Conservation (phyloP, 2,113 vertebrate genomes). For the Anguilla rostrata region DNA sequence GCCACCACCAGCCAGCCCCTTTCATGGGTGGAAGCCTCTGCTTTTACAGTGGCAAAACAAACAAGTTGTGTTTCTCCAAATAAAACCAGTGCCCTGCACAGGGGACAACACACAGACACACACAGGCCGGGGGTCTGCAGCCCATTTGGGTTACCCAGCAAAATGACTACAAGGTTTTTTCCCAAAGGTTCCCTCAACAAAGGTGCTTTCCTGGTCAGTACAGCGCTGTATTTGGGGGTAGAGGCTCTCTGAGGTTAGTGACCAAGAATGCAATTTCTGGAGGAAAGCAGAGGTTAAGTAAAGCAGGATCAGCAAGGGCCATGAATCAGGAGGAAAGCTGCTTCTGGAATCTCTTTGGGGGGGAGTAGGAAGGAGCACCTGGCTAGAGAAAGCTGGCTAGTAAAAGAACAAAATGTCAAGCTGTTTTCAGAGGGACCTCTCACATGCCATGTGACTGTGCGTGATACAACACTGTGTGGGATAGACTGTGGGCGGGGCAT, state of each 20-base stretch:
- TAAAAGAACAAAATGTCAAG: no score
- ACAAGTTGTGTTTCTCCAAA: conserved; percentile 61
- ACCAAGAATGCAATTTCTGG: background rate
- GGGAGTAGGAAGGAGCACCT: background rate
- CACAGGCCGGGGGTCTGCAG: conserved; percentile 57
- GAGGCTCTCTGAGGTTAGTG: background rate
- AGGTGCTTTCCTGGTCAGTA: conserved; percentile 27
- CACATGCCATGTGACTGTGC: background rate
- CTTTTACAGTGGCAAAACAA: conserved; percentile 58
- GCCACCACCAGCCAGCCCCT: conserved; percentile 40
- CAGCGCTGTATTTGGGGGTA: background rate
- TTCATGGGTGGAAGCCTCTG: conserved; percentile 48
- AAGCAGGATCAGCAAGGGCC: background rate
- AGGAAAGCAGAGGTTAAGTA: background rate
- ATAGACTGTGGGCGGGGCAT: background rate
- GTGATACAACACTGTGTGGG: background rate
- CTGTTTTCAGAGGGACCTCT: background rate
- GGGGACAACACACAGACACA: conserved; percentile 46
- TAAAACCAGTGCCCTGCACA: conserved; percentile 57
- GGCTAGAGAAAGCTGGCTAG: background rate
- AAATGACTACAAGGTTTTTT: conserved; percentile 35
- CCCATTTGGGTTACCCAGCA: conserved; percentile 66
- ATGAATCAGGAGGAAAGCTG: background rate
- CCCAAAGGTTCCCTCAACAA: conserved; percentile 32
- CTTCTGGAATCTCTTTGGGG: background rate